Percentiles rank a stretch among this genome's conserved stretches.
Evolutionary conservation across 2,888 invertebrate species (phyloP).

Genomic region (Amaurobius ferox): DNA sequence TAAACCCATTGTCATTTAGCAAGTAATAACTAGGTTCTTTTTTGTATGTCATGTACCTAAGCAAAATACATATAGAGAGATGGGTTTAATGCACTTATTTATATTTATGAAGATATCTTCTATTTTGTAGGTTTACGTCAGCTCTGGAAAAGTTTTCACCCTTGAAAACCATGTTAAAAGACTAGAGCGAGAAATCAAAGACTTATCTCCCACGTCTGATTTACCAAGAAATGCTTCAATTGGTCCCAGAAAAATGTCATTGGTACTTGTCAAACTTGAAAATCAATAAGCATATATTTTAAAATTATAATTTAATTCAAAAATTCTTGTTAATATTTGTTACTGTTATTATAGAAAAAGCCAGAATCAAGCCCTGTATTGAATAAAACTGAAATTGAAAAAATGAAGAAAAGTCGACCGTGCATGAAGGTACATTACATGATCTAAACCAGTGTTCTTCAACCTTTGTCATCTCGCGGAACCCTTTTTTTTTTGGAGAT

Average conservation of each 20-base stretch:
- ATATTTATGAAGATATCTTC: too few relatives aligned
- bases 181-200: slow-evolving; percentile 68
- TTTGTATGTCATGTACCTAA: too few relatives aligned
- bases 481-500: too few relatives aligned
- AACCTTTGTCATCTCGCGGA: too few relatives aligned
- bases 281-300: background rate
- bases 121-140: slow-evolving; percentile 59
- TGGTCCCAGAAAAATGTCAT: background rate
- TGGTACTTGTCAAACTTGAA: background rate
- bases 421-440: slow-evolving; percentile 50
- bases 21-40: too few relatives aligned
- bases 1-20: too few relatives aligned
- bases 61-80: too few relatives aligned
- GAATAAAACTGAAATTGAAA: slow-evolving; percentile 47
- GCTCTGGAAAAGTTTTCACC: slow-evolving; percentile 71
- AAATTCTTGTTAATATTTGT: background rate
- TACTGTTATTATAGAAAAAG: background rate
- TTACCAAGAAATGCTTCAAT: background rate
- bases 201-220: slow-evolving; percentile 29
- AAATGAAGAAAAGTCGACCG: slow-evolving; percentile 45
- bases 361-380: background rate
- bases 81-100: too few relatives aligned
- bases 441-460: too few relatives aligned
- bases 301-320: background rate
- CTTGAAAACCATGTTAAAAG: slow-evolving; percentile 66